Evolutionary conservation across 2,888 invertebrate genomes (phyloP), one percentile per base, ranked within the genome.

Genomic region (Ochropleura leucogaster): DNA sequence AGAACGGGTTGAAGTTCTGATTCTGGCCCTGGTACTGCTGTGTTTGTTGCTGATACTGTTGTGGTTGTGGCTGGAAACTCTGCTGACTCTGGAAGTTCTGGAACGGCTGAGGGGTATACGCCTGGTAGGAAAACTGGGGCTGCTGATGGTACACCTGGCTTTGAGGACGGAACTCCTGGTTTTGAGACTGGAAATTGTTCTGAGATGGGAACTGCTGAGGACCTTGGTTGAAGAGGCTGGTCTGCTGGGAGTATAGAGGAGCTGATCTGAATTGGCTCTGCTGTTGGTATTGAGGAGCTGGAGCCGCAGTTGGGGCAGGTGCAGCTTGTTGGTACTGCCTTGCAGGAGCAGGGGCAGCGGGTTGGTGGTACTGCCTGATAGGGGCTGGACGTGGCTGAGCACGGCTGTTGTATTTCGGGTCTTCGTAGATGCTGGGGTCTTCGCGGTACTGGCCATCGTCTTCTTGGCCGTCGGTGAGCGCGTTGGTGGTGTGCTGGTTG

Each of bases 371-470:
- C 85, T 94, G 94, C 18, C 88, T 90, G 86, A 92, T 83, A 3
- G 90, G 85, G n/a, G 92, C 86, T 1, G 90, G 88, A 66, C 85
- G 93, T 10, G 80, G 57, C 44, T 88, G 87, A 3, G 88, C 89
- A 82, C 87, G 92, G 88, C 90, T 94, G 92, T 93, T 97, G 94
- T 97, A 97, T 84, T 97, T 97, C 12, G 98, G 97, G 89, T 98
- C 97, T 92, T 98, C 98, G 94, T 98, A 98, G 78, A 98, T 97
- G 79, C 97, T 97, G 0, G 98, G 98, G 92, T 98, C 98, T 91
- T 98, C 98, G 64, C 98, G 97, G 93, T 98, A 98, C 89, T 98
- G 98, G 0, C 98, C 98, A 90, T 98, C 98, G 89, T 98, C 98
- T 89, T 98, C 97, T 90, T 98, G 97, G 80, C 97, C 97, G 59